Evolutionary conservation across 23 tunicate genomes (phyloP), one percentile per base, ranked within the genome.

Genomic region (Ascidia mentula): DNA sequence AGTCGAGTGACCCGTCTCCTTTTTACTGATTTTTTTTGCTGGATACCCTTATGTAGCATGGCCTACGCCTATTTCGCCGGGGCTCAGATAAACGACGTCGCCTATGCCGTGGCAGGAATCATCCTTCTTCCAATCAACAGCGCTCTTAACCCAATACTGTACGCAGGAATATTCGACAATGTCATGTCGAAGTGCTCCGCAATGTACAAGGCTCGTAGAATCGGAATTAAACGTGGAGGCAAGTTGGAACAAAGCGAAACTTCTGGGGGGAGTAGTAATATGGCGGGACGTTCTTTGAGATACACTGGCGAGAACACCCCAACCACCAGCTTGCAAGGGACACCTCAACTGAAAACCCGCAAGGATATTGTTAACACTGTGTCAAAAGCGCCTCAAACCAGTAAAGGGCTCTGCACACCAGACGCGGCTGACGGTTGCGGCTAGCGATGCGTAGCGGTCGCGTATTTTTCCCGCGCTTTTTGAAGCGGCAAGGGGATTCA

Each of bases 101-200:
- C 69, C 9, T 80, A 69, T 42, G 96, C 86, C 20, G 72, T 84
- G 5, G 73, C 89, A 40, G 96, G 96, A 9, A 80, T 85, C 24
- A 69, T 90, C 0, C 82, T 90, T 28, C 75, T 90, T 45, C 96
- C 96, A 26, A 85, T 90, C 31, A 90, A 90, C 86, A 90, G 96
- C 42, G 96, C 96, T 30, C 45, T 90, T 45, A 90, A 90, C 69
- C 96, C 96, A 0, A 76, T 85, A 31, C 59, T 90, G 9, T 90
- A 90, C 79, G 36, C 86, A 13, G 89, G 86, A 0, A 8, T 83
- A 1, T 73, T 37, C 38, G 95, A 89, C 60, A 39, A 31, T 3
- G 13, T 46, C 17, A 6, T 72, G 30, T n/a, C 61, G 18, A 80
- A 69, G 22, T 53, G 65, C 65, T 28, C 24, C 12, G 2, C 4